Percentiles rank a stretch among this genome's conserved stretches.
phyloP scores from a whole-genome alignment of 2,797 vertebrate genomes.

The Lateolabrax maculatus region DNA sequence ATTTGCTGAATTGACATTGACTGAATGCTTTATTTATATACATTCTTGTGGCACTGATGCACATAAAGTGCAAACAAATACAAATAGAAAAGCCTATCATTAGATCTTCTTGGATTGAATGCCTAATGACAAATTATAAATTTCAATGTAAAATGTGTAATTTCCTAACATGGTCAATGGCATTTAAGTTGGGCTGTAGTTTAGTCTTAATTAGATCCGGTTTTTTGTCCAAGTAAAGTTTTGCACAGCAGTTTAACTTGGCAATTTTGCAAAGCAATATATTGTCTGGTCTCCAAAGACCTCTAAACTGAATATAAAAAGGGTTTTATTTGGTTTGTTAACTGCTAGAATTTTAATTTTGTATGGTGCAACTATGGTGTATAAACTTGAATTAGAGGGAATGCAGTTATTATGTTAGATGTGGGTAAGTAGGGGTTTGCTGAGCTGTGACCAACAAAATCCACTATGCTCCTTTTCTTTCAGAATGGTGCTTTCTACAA shows the following conservation, averaged over 20 bases:
- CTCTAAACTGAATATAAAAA: conserved; percentile 24
- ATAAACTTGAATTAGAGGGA: conserved; percentile 12
- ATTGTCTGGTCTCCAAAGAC: conserved; percentile 18
- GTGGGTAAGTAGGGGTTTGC: background rate
- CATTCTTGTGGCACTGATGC: background rate
- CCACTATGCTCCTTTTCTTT: background rate
- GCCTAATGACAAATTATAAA: background rate
- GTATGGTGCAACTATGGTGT: background rate
- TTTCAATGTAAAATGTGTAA: background rate
- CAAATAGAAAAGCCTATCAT: background rate
- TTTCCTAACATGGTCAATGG: background rate
- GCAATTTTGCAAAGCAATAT: too few species aligned
- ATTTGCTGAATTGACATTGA: too few species aligned
- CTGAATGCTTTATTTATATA: background rate
- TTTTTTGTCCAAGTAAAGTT: conserved; percentile 8
- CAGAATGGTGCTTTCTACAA: background rate
- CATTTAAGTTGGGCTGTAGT: background rate
- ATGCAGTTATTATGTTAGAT: conserved; percentile 14
- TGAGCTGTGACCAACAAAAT: conserved; percentile 20
- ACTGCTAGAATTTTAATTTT: conserved; percentile 27
- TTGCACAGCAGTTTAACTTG: background rate
- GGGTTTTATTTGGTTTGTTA: conserved; percentile 41
- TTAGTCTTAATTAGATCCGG: background rate
- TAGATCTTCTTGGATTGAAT: background rate
- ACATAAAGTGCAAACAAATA: conserved; percentile 10